A percentile compares a stretch with the other conserved stretches of the same genome.
These are phyloP conservation scores for Scaptomyza polygonia DNA, from an alignment of 2,888 invertebrate species.

Conservation along the genomic window DNA sequence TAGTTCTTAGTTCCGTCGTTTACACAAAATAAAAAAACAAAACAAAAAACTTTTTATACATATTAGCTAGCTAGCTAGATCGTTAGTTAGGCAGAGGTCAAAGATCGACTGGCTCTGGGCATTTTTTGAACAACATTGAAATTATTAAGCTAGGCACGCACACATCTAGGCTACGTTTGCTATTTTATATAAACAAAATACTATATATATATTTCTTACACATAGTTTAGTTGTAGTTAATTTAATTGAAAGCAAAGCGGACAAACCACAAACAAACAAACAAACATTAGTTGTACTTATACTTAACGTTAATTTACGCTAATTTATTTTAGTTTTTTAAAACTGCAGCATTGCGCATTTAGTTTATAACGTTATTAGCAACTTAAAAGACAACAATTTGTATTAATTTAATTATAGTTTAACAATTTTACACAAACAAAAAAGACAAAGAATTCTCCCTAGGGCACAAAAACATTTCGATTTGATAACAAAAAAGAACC, in stretches of 20 bases:
- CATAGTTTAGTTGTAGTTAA: constrained; percentile 45
- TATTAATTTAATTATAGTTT: constrained; percentile 71
- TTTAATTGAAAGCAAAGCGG: constrained; percentile 61
- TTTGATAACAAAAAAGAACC: constrained; percentile 24
- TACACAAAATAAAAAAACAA: constrained; percentile 8
- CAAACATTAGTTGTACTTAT: constrained; percentile 45
- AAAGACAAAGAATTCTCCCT: constrained; percentile 82
- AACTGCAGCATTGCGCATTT: constrained; percentile 57
- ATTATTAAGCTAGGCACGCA: constrained; percentile 65
- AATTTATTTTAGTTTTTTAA: constrained; percentile 62
- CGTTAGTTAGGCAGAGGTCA: constrained; percentile 54
- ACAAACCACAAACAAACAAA: constrained; percentile 69
- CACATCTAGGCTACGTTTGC: constrained; percentile 43
- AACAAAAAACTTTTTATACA: constrained; percentile 8
- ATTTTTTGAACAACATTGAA: constrained; percentile 68
- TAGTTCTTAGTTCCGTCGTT: constrained; percentile 44
- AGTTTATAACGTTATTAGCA: constrained; percentile 43
- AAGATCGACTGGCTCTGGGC: constrained; percentile 57
- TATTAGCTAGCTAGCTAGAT: constrained; percentile 39
- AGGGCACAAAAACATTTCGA: constrained; percentile 72
- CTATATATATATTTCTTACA: no score
- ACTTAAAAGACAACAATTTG: constrained; percentile 66
- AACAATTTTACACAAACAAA: constrained; percentile 44
- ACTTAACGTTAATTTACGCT: constrained; percentile 43
- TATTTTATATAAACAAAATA: constrained; percentile 16